These are phyloP conservation scores for Lithobates pipiens DNA, from an alignment of 2,797 vertebrate species.

Conservation along the genomic window DNA sequence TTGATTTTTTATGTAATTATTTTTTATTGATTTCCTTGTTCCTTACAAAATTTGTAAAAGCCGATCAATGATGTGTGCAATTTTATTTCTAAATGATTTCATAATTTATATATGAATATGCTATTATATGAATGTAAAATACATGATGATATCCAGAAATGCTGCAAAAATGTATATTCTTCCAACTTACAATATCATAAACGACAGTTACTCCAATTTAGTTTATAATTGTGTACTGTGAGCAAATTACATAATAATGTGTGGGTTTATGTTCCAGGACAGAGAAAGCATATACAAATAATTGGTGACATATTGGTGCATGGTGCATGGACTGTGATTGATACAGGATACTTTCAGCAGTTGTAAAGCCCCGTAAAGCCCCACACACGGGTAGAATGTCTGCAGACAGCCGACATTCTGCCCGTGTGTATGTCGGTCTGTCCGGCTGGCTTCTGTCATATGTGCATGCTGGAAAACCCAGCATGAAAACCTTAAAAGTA, in stretches of 20 bases:
- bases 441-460: too few species aligned
- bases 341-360: too few species aligned
- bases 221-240: background rate
- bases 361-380: too few species aligned
- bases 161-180: background rate
- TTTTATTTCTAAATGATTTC: constrained; percentile 2
- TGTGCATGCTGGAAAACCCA: too few species aligned
- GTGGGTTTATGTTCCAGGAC: background rate
- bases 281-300: too few species aligned
- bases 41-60: background rate
- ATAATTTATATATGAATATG: constrained; percentile 6
- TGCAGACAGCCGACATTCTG: too few species aligned
- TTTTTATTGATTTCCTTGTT: constrained; percentile 4
- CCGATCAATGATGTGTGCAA: background rate
- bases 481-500: too few species aligned
- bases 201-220: background rate
- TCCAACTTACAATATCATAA: background rate
- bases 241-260: too few species aligned
- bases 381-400: too few species aligned
- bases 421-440: too few species aligned
- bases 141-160: background rate
- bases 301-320: too few species aligned
- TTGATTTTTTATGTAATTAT: background rate
- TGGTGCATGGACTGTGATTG: too few species aligned
- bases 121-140: constrained; percentile 25